Evolutionary conservation across 2,888 invertebrate species (phyloP), one percentile per base, ranked within the genome.

Genomic region (Trissolcus japonicus): DNA sequence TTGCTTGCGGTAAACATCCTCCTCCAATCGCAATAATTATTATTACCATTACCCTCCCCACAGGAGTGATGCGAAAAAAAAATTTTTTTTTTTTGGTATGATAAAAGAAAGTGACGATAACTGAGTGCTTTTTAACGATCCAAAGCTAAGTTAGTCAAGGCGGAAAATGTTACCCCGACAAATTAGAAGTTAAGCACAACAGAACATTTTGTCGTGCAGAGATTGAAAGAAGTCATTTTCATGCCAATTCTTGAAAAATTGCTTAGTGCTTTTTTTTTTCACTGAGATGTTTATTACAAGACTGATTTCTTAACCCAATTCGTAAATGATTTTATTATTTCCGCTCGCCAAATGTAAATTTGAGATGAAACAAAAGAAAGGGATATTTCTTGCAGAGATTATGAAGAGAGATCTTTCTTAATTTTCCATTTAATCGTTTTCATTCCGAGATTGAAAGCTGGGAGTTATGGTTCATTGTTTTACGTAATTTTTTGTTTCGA

Each of bases 1-100:
- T 65, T 72, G 59, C 59, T 65, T 60, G 73, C 19, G 51, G 56
- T 59, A 65, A 72, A 72, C 21, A 65, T 65, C 53, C 63, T 43
- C 16, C 51, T 43, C 29, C 56, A 50, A 56, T 69, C 14, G 62
- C 69, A 57, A 62, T 63, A 62, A 62, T 54, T 54, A 29, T 29
- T 13, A 4, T 25, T 25, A n/a, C n/a, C n/a, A 25, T 25, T 25
- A 25, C 54, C 21, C 54, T n/a, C 19, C 51, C 51, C 13, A n/a
- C 6, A 51, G 9, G 51, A 1, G 0, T 6, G 1, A 51, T 19
- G n/a, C 9, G 13, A 25, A 54, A 56, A 56, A 56, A 57, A 25
- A 57, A 35, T 17, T 40, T 51, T 14, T 43, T 21, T 40, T 51
- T 14, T 40, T 21, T 59, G 35, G 53, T 59, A 59, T 43, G 43